A percentile compares a stretch with the other conserved stretches of the same genome.
Evolutionary conservation across 2,797 vertebrate species (phyloP).

Genomic region (Lepilemur septentrionalis): DNA sequence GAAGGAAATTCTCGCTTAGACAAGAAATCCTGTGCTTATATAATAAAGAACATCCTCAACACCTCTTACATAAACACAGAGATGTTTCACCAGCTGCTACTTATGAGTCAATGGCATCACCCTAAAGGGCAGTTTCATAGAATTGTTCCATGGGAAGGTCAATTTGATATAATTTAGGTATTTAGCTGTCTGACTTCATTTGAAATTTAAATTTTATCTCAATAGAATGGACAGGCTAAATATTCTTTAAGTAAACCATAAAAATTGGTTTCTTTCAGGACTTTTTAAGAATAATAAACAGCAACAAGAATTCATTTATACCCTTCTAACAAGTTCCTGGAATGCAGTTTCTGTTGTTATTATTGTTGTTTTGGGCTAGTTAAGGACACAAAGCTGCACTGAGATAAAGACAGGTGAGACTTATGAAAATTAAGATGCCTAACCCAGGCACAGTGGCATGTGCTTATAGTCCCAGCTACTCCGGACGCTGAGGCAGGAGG

Average conservation of each 20-base stretch:
- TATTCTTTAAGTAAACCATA: not conserved
- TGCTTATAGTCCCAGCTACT: not conserved
- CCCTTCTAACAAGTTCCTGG: not conserved
- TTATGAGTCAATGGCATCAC: not conserved
- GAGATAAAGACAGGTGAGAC: not conserved
- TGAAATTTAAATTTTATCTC: not conserved
- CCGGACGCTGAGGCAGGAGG: not conserved
- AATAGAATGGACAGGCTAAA: not conserved
- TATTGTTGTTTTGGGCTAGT: not conserved
- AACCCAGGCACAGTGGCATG: not conserved
- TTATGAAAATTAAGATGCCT: not conserved
- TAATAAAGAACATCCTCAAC: not conserved
- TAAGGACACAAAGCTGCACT: not conserved
- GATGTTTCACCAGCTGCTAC: not conserved
- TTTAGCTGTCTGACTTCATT: not conserved
- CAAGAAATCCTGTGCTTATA: not conserved
- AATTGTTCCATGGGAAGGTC: not conserved
- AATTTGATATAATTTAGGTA: not conserved
- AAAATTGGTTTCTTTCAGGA: conserved; percentile 18
- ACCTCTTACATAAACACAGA: not conserved
- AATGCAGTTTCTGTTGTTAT: not conserved
- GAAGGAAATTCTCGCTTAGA: not conserved
- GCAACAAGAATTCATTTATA: not conserved
- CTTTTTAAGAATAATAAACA: conserved; percentile 12
- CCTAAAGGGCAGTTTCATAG: not conserved